These are phyloP conservation scores for Odocoileus virginianus DNA, from an alignment of 2,113 vertebrate genomes.

Conservation along the genomic window DNA sequence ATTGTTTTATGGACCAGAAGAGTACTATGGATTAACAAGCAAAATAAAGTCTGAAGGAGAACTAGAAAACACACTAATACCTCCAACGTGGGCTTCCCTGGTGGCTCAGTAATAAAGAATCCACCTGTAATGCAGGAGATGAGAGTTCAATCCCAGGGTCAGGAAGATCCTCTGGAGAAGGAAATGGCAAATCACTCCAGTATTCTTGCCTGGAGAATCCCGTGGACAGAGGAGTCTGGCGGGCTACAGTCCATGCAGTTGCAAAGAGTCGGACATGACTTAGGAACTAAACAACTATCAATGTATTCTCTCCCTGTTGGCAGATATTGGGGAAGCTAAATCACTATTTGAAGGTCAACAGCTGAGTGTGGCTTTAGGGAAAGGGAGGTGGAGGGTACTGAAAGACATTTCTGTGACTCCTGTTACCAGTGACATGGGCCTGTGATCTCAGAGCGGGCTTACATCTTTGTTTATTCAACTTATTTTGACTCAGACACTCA, in stretches of 20 bases:
- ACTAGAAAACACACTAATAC: neutral
- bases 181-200: neutral
- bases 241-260: neutral
- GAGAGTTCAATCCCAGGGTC: neutral
- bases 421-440: neutral
- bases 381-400: neutral
- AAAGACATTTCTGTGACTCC: neutral
- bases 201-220: neutral
- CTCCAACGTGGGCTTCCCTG: neutral
- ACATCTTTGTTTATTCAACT: neutral
- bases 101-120: neutral
- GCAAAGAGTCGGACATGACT: neutral
- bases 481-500: neutral
- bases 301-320: neutral
- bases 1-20: neutral
- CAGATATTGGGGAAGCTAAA: neutral
- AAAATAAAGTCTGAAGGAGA: neutral
- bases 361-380: neutral
- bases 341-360: neutral
- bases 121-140: neutral
- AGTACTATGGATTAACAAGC: neutral
- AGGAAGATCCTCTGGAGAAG: neutral
- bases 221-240: neutral
- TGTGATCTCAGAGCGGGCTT: neutral
- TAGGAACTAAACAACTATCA: neutral